Percentiles rank a stretch among this genome's conserved stretches.
phyloP scores from a whole-genome alignment of 2,797 vertebrate genomes.

The Pipistrellus pygmaeus region DNA sequence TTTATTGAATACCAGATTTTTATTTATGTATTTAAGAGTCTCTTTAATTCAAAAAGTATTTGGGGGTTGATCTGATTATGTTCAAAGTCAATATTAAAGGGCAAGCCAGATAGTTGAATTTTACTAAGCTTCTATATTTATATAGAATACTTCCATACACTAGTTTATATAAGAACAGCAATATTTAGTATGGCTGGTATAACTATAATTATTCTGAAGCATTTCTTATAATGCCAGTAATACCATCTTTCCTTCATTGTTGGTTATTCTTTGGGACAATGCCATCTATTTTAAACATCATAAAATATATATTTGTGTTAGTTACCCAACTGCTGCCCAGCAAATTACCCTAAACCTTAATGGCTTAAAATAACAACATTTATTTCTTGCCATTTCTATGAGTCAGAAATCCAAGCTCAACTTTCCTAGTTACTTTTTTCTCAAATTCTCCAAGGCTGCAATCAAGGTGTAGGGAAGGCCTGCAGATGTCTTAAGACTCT shows the following conservation, averaged over 20 bases:
- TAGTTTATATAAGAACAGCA: conserved; percentile 18
- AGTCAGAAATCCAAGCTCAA: background rate
- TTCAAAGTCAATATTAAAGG: background rate
- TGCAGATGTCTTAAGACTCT: background rate
- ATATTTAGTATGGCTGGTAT: background rate
- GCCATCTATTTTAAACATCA: background rate
- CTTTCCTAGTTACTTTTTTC: background rate
- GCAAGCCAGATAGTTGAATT: background rate
- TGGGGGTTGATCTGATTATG: background rate
- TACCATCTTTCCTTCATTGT: background rate
- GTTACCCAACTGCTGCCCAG: background rate
- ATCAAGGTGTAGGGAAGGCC: background rate
- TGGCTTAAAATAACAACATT: background rate
- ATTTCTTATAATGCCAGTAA: background rate
- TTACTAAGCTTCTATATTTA: background rate
- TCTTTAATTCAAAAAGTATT: background rate
- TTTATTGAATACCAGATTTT: background rate
- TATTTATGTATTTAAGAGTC: background rate
- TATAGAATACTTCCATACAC: background rate
- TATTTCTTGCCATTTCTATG: background rate
- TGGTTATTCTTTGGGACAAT: background rate
- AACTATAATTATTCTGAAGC: background rate
- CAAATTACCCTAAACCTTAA: background rate
- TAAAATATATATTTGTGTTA: background rate
- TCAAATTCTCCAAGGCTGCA: background rate